Conservation (phyloP, 2,113 vertebrate species). For the Callocephalon fimbriatum region DNA sequence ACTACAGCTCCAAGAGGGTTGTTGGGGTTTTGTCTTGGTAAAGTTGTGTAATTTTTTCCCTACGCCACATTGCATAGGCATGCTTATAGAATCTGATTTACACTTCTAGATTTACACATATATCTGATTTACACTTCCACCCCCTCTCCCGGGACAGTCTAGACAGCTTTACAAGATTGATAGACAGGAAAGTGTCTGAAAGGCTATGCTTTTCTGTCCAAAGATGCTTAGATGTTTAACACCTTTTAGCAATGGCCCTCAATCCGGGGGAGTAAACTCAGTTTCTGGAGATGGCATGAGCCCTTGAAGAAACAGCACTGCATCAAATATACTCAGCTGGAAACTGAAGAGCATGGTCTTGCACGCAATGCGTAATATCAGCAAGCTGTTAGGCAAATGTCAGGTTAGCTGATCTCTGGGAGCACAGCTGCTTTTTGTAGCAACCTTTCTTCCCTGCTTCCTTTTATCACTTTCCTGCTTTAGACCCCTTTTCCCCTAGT, state of each 20-base stretch:
- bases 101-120: neutral
- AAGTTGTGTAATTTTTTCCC: neutral
- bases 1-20: neutral
- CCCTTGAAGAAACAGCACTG: neutral
- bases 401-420: neutral
- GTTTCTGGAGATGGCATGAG: neutral
- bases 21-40: neutral
- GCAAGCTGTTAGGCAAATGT: neutral
- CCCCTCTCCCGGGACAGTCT: constrained; percentile 12
- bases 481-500: neutral
- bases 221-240: neutral
- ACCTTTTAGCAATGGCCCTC: neutral
- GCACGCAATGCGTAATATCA: neutral
- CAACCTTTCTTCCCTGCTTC: neutral
- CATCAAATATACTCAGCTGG: neutral
- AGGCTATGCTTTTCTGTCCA: neutral
- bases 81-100: constrained; percentile 27
- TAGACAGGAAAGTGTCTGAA: constrained; percentile 11
- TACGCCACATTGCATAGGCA: neutral
- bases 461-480: neutral
- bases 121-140: constrained; percentile 45
- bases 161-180: constrained; percentile 18
- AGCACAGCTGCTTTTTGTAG: neutral
- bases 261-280: neutral
- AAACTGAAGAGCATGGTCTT: neutral